These are phyloP conservation scores for Xestia ashworthii DNA, from an alignment of 2,888 invertebrate species.

Conservation along the genomic window DNA sequence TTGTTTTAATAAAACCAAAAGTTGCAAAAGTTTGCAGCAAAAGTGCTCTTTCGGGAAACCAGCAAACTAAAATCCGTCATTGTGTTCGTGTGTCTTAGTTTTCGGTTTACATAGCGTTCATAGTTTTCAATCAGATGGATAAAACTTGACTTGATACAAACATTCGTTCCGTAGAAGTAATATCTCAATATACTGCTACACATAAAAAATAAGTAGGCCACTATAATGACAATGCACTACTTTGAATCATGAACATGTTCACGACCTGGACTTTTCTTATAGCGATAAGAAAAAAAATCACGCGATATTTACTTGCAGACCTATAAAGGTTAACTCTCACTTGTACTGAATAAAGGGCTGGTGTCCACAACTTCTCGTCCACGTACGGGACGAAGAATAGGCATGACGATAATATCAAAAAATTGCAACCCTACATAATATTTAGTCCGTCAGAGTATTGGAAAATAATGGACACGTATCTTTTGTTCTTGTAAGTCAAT, in stretches of 20 bases:
- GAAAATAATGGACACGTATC: no score
- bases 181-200: not conserved
- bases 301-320: slow-evolving; percentile 26
- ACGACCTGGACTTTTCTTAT: not conserved
- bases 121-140: not conserved
- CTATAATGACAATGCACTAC: slow-evolving; percentile 6
- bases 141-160: not conserved
- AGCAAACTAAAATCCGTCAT: not conserved
- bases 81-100: not conserved
- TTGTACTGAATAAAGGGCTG: not conserved
- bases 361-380: not conserved
- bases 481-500: no score
- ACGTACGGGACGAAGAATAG: not conserved
- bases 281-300: slow-evolving; percentile 33
- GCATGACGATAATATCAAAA: no score
- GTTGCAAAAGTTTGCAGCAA: not conserved
- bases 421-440: no score
- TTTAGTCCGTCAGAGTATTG: no score
- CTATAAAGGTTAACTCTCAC: not conserved
- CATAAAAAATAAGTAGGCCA: slow-evolving; percentile 24
- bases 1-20: not conserved
- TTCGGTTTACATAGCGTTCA: not conserved
- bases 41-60: not conserved
- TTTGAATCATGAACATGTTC: slow-evolving; percentile 18
- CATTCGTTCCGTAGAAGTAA: not conserved